Evolutionary conservation across 2,797 vertebrate species (phyloP).

Genomic region (Sebastes kiyomatsui): DNA sequence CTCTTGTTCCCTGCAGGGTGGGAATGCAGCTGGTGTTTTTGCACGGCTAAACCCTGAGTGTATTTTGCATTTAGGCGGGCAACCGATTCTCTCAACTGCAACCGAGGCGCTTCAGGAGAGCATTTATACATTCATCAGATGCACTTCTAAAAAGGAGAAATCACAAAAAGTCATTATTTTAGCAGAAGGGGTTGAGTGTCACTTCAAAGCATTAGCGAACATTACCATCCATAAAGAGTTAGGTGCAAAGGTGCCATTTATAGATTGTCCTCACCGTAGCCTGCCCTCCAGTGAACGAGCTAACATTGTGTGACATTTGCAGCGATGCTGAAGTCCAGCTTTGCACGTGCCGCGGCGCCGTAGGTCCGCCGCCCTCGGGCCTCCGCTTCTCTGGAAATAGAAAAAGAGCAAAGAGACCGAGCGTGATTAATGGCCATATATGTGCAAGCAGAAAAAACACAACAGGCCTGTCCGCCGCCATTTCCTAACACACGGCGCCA

Average conservation of each 20-base stretch:
- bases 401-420: constrained; percentile 73
- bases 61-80: constrained; percentile 38
- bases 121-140: constrained; percentile 28
- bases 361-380: constrained; percentile 63
- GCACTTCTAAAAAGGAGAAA: not conserved
- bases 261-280: constrained; percentile 54
- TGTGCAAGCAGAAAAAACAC: constrained; percentile 70
- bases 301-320: constrained; percentile 79
- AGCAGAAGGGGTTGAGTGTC: not conserved
- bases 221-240: constrained; percentile 23
- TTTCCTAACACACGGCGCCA: constrained; percentile 60
- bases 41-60: constrained; percentile 27
- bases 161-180: constrained; percentile 7
- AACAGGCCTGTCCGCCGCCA: constrained; percentile 71
- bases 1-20: constrained; percentile 28
- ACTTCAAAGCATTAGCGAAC: constrained; percentile 9
- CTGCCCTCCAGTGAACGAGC: constrained; percentile 55
- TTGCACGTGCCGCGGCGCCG: constrained; percentile 63
- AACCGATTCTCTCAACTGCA: constrained; percentile 31
- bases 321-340: constrained; percentile 69
- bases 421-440: constrained; percentile 74
- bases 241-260: constrained; percentile 56
- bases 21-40: constrained; percentile 44
- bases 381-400: constrained; percentile 68
- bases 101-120: constrained; percentile 1